Evolutionary conservation across 2,113 vertebrate species (phyloP).

Genomic region (Callocephalon fimbriatum): DNA sequence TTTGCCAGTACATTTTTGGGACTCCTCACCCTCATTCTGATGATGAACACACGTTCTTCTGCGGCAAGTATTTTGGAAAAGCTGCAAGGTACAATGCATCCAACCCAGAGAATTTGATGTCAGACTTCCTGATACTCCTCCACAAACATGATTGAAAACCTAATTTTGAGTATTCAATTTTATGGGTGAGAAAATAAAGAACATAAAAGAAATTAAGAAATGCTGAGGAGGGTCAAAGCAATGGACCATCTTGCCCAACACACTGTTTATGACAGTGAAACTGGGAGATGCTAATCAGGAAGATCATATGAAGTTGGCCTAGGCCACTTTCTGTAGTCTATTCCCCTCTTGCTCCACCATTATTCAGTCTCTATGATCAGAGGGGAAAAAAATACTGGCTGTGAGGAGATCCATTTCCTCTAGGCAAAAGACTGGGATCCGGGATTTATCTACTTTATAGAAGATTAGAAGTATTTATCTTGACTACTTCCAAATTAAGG

Average conservation of each 20-base stretch:
- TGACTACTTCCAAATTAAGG: constrained; percentile 14
- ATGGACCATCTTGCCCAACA: background rate
- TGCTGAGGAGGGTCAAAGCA: background rate
- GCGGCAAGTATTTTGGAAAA: background rate
- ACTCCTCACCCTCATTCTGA: background rate
- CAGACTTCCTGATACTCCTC: background rate
- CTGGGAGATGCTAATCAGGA: background rate
- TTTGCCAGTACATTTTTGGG: background rate
- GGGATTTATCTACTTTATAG: background rate
- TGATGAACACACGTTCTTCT: background rate
- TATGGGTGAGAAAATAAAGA: background rate
- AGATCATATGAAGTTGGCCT: background rate
- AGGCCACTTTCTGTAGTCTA: background rate
- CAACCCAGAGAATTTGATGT: background rate
- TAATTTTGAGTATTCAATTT: background rate
- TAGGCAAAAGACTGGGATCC: background rate
- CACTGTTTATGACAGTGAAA: background rate
- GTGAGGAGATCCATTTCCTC: background rate
- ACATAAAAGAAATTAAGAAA: background rate
- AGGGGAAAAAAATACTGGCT: background rate
- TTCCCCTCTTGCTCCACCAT: background rate
- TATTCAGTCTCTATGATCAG: background rate
- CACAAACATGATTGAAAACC: background rate
- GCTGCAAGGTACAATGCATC: fast-evolving
- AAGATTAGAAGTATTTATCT: background rate